Conservation (phyloP, 2,888 invertebrate genomes). For the Oasisia sp. region DNA sequence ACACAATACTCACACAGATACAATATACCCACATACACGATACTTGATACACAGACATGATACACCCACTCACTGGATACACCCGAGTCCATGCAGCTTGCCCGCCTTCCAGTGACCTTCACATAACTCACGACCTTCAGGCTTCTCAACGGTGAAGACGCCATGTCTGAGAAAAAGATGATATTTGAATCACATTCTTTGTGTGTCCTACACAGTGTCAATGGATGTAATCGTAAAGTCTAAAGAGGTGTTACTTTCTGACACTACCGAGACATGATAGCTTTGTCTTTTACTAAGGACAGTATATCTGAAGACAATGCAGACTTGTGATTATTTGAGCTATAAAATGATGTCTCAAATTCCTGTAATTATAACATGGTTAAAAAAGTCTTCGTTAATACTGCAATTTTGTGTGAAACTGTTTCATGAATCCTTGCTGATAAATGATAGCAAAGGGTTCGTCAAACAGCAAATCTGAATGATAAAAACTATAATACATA, state of each 20-base stretch:
- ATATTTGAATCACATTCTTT: neutral
- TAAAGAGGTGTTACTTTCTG: no score
- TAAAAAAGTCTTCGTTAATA: no score
- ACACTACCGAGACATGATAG: no score
- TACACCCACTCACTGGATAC: conserved; percentile 29
- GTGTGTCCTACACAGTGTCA: neutral
- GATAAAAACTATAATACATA: neutral
- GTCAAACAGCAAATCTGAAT: neutral
- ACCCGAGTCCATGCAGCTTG: conserved; percentile 79
- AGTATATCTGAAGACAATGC: no score
- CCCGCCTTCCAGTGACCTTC: conserved; percentile 86
- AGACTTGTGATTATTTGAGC: neutral
- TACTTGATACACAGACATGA: neutral
- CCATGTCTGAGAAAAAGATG: conserved; percentile 53
- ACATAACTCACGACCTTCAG: conserved; percentile 73
- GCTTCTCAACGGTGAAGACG: conserved; percentile 46
- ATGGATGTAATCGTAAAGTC: neutral
- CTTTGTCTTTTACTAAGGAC: no score
- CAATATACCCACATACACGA: neutral
- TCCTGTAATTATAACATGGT: neutral
- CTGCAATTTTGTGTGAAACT: neutral
- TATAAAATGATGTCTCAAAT: neutral
- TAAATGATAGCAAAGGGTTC: neutral
- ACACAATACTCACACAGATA: neutral
- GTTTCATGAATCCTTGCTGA: neutral